These are phyloP conservation scores for Eristalis arbustorum DNA, from an alignment of 2,888 invertebrate species.

Conservation along the genomic window DNA sequence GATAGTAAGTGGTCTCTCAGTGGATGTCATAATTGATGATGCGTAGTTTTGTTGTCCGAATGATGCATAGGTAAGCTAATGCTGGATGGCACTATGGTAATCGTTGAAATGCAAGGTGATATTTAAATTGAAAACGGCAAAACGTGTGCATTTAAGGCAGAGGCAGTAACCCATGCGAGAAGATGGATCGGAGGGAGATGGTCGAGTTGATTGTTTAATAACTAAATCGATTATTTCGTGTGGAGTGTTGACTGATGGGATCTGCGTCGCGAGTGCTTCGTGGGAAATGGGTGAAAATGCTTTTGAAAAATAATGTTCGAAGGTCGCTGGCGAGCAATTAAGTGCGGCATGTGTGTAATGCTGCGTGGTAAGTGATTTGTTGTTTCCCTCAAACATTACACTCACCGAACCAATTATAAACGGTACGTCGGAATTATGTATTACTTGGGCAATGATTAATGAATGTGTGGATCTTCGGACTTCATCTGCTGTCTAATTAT, in stretches of 20 bases:
- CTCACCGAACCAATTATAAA: background rate
- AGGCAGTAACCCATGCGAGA: background rate
- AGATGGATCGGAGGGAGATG: background rate
- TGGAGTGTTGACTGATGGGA: background rate
- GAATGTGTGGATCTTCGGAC: background rate
- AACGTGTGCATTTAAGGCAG: conserved; percentile 1
- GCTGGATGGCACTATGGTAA: conserved; percentile 3
- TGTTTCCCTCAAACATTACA: background rate
- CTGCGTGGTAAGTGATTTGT: background rate
- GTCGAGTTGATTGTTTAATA: background rate
- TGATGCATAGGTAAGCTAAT: conserved; percentile 9
- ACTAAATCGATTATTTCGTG: background rate
- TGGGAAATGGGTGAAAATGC: background rate
- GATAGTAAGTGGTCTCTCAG: conserved; percentile 4
- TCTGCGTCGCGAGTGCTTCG: background rate
- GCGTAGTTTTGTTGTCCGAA: conserved; percentile 11
- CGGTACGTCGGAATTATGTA: background rate
- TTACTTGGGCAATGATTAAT: background rate
- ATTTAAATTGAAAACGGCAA: conserved; percentile 23
- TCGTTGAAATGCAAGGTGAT: conserved; percentile 30
- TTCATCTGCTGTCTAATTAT: background rate
- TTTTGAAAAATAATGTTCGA: background rate
- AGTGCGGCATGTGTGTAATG: background rate
- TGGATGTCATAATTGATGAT: conserved; percentile 20
- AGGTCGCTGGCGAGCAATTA: background rate